phyloP scores from a whole-genome alignment of 2,888 invertebrate species.

The Drosophila pegasa region DNA sequence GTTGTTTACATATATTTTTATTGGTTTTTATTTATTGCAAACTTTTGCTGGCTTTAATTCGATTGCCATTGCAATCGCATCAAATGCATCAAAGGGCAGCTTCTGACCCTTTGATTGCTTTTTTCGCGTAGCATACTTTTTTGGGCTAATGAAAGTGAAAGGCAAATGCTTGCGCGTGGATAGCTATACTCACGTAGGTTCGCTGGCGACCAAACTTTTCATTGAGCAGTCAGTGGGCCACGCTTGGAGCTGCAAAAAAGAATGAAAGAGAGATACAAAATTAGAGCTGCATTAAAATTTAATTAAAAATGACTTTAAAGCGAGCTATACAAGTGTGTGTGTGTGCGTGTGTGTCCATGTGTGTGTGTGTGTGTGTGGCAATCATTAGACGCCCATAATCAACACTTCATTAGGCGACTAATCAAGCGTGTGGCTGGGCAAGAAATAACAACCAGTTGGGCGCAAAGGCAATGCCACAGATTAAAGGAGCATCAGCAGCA shows the following conservation, averaged over 20 bases:
- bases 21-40: slow-evolving; percentile 8
- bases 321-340: slow-evolving; percentile 15
- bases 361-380: slow-evolving; percentile 29
- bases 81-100: slow-evolving; percentile 11
- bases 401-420: slow-evolving; percentile 83
- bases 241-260: slow-evolving; percentile 46
- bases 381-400: slow-evolving; percentile 71
- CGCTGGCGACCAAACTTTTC: slow-evolving; percentile 71
- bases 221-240: slow-evolving; percentile 59
- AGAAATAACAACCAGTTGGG: slow-evolving; percentile 71
- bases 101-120: slow-evolving; percentile 16
- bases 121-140: slow-evolving; percentile 32
- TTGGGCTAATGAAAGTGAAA: slow-evolving; percentile 42
- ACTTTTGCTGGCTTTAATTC: slow-evolving; percentile 37
- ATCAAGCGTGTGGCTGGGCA: slow-evolving; percentile 77
- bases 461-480: slow-evolving; percentile 40
- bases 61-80: slow-evolving; percentile 17
- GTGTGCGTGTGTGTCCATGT: slow-evolving; percentile 9
- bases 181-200: slow-evolving; percentile 65
- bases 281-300: slow-evolving; percentile 16
- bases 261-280: slow-evolving; percentile 28
- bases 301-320: slow-evolving; percentile 44
- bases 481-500: slow-evolving; percentile 37
- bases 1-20: neutral
- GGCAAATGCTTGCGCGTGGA: slow-evolving; percentile 11